Evolutionary conservation across 2,888 invertebrate species (phyloP).

Genomic region (Lordiphosa fenestrarum): DNA sequence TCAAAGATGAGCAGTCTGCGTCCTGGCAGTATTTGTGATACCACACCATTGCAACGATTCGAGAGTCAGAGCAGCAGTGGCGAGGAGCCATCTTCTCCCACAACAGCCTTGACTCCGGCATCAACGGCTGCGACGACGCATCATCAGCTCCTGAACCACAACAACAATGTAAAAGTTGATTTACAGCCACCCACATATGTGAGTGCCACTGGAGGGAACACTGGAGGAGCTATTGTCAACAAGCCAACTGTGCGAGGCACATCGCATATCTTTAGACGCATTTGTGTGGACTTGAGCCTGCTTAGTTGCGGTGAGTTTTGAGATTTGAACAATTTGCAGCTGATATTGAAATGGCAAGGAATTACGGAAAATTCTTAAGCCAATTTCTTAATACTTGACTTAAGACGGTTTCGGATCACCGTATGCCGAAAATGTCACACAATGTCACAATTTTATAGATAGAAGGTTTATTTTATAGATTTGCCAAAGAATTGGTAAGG

Average conservation of each 20-base stretch:
- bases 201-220: constrained; percentile 11
- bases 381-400: too few relatives aligned
- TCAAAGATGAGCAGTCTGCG: constrained; percentile 60
- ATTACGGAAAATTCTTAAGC: too few relatives aligned
- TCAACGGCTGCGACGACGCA: constrained; percentile 31
- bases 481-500: too few relatives aligned
- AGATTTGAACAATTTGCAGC: neutral
- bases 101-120: constrained; percentile 41
- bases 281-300: constrained; percentile 60
- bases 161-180: constrained; percentile 68
- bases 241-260: constrained; percentile 42
- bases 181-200: constrained; percentile 64
- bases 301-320: constrained; percentile 68
- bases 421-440: too few relatives aligned
- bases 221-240: constrained; percentile 7
- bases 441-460: too few relatives aligned
- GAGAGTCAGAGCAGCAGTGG: constrained; percentile 75
- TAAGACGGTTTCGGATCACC: too few relatives aligned
- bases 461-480: too few relatives aligned
- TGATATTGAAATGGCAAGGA: neutral
- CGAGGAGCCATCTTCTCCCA: constrained; percentile 76
- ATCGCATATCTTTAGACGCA: constrained; percentile 59
- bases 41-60: constrained; percentile 73
- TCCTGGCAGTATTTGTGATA: constrained; percentile 71
- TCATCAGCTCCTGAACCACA: constrained; percentile 38